Conservation (phyloP, 2,888 invertebrate genomes). For the Volucella inflata region DNA sequence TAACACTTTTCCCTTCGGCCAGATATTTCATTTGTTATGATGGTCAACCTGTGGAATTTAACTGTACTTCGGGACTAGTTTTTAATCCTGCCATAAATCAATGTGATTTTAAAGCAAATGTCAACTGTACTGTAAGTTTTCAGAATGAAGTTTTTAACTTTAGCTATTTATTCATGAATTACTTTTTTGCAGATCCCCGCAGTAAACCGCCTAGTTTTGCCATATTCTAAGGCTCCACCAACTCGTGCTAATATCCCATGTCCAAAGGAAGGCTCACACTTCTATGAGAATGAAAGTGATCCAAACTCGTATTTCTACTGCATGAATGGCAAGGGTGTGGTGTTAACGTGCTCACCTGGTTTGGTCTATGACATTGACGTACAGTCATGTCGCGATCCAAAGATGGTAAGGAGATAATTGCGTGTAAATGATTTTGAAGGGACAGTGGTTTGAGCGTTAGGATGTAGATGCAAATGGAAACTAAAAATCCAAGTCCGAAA, state of each 20-base stretch:
- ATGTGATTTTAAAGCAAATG: conserved; percentile 80
- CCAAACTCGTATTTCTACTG: conserved; percentile 80
- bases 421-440: too few relatives aligned
- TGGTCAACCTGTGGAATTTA: conserved; percentile 77
- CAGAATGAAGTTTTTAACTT: not conserved
- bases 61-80: conserved; percentile 79
- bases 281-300: conserved; percentile 78
- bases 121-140: conserved; percentile 79
- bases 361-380: conserved; percentile 79
- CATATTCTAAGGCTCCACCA: conserved; percentile 79
- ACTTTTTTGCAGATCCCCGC: conserved; percentile 77
- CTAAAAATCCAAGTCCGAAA: too few relatives aligned
- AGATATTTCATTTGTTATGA: conserved; percentile 80
- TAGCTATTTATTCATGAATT: not conserved
- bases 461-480: too few relatives aligned
- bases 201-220: conserved; percentile 78
- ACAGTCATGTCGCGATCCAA: conserved; percentile 79
- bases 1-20: not conserved
- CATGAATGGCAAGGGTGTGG: conserved; percentile 80
- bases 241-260: conserved; percentile 80
- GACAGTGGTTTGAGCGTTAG: too few relatives aligned
- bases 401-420: conserved; percentile 63
- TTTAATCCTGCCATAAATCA: conserved; percentile 77
- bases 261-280: conserved; percentile 79
- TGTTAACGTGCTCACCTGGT: conserved; percentile 81